Evolutionary conservation across 1,140 invertebrate species (phyloP).

Genomic region (Dreissena polymorpha): DNA sequence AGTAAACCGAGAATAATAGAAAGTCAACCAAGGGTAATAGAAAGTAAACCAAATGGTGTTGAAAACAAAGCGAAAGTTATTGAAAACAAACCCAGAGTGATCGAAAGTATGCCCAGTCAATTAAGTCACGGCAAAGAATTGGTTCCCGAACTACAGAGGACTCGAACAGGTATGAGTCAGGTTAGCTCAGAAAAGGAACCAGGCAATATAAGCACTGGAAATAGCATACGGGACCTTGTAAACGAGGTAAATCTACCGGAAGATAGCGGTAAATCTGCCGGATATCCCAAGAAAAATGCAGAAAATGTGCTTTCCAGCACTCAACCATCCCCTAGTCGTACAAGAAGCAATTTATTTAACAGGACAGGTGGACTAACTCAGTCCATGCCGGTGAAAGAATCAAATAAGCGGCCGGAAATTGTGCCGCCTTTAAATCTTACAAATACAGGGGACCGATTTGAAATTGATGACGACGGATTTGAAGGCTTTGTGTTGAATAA

Average conservation of each 20-base stretch:
- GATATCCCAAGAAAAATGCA: neutral
- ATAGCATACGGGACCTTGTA: neutral
- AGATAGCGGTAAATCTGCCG: neutral
- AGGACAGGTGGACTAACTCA: neutral
- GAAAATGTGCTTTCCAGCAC: neutral
- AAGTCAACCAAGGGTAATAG: neutral
- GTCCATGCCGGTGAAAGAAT: neutral
- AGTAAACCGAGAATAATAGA: neutral
- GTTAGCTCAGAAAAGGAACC: neutral
- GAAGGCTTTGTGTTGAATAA: slow-evolving; percentile 26
- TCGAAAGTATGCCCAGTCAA: too few relatives aligned
- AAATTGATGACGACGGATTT: slow-evolving; percentile 29
- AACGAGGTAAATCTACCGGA: neutral
- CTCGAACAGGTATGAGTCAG: neutral
- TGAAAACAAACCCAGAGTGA: neutral
- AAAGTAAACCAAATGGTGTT: neutral
- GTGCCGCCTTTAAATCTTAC: slow-evolving; percentile 43
- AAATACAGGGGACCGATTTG: neutral
- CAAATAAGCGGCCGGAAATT: slow-evolving; percentile 32
- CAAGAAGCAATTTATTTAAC: slow-evolving; percentile 30
- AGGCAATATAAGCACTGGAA: neutral
- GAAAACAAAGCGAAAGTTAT: neutral
- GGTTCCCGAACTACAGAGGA: neutral
- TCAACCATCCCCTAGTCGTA: neutral
- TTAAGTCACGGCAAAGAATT: too few relatives aligned